Evolutionary conservation across 2,113 vertebrate genomes (phyloP).

Genomic region (Neodon shergylaensis): DNA sequence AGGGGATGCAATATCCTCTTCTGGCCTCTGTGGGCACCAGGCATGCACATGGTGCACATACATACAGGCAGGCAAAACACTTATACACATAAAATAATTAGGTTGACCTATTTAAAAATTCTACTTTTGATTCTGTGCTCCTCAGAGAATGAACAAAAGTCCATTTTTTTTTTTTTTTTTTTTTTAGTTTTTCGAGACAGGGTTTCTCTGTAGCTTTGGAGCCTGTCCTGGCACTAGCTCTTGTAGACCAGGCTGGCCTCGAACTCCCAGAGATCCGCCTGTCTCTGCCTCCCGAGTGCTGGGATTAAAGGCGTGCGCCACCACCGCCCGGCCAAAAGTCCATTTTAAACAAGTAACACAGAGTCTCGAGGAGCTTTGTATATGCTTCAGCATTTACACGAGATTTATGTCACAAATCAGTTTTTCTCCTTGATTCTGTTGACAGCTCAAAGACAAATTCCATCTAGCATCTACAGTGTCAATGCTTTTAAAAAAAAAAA

Average conservation of each 20-base stretch:
- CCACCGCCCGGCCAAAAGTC: too few species aligned
- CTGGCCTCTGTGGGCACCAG: background rate
- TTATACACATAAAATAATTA: background rate
- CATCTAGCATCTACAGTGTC: background rate
- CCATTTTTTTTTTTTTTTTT: too few species aligned
- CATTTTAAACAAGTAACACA: background rate
- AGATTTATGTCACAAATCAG: background rate
- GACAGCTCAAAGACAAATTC: slow-evolving; percentile 6
- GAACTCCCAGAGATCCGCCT: too few species aligned
- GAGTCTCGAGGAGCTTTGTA: slow-evolving; percentile 1
- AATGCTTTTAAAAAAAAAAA: background rate
- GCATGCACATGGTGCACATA: background rate
- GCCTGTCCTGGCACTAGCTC: too few species aligned
- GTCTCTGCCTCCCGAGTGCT: too few species aligned
- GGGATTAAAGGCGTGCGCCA: too few species aligned
- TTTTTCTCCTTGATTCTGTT: slow-evolving; percentile 17
- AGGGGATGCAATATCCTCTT: background rate
- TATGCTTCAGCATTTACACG: background rate
- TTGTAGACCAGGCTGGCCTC: too few species aligned
- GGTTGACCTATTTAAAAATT: background rate
- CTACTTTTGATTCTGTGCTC: background rate
- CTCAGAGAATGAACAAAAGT: background rate
- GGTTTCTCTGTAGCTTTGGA: too few species aligned
- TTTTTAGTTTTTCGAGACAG: too few species aligned
- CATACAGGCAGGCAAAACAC: background rate